Evolutionary conservation across 2,888 invertebrate species (phyloP), one percentile per base, ranked within the genome.

Genomic region (Chalcosyrphus nemorum): DNA sequence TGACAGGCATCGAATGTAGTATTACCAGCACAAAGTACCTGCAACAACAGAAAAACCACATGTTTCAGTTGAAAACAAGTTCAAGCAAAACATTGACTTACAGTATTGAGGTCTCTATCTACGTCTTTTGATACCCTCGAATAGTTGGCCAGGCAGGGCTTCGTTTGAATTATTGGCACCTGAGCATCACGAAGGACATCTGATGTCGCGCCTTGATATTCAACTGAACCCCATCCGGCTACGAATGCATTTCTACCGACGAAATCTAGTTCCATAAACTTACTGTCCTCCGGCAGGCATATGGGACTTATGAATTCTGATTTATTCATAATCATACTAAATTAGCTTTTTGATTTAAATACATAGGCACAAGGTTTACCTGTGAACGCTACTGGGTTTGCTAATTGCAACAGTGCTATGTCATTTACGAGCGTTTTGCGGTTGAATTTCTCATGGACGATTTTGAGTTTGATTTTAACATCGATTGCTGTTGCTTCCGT

Each of bases 211-310:
- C 91, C 91, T 57, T 90, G 89, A 86, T 89, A 89, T 66, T 92
- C 91, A 0, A 94, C 91, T 6, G 95, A 93, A 11, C 97, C 97
- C 97, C 97, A 97, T 17, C 97, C 91, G 21, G 96, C 96, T 3
- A 97, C 93, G 88, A 95, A 94, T 0, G 96, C 95, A 84, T 92
- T 93, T 92, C 93, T 87, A 92, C 92, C 89, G 6, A 89, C 88
- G 9, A 91, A 89, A n/a, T 89, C 88, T 74, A 91, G 87, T 57
- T 86, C 75, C 11, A 87, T 19, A 59, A 90, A 91, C 7, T 78
- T 80, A 4, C 76, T 81, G 0, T 86, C 77, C 92, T 94, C 87
- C 93, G 97, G 97, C 52, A 97, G 92, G 89, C 97, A 97, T 85
- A 97, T 95, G 0, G 96, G 96, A 82, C 92, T 92, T 66, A 97